phyloP scores from a whole-genome alignment of 2,113 vertebrate genomes.

The Pteronura brasiliensis region DNA sequence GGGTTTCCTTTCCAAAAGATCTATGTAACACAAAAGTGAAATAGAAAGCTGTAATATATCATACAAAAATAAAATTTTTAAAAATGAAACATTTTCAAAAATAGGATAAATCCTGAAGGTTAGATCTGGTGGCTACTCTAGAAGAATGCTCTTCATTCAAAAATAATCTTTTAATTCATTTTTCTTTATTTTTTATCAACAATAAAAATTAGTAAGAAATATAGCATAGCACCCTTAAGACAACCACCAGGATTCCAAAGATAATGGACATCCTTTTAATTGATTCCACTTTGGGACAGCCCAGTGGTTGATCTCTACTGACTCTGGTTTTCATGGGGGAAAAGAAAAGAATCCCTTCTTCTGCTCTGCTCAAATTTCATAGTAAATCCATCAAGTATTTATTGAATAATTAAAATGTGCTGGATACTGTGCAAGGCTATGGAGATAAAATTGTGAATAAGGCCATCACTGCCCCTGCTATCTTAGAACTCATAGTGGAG shows the following conservation, averaged over 20 bases:
- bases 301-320: background rate
- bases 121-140: background rate
- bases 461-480: background rate
- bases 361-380: background rate
- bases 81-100: background rate
- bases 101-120: background rate
- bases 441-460: background rate
- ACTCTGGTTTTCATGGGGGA: background rate
- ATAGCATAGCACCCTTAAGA: background rate
- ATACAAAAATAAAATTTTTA: background rate
- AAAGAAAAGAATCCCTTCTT: background rate
- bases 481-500: background rate
- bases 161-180: background rate
- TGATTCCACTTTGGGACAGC: background rate
- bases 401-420: background rate
- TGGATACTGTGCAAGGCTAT: background rate
- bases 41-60: background rate
- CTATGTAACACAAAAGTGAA: background rate
- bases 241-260: background rate
- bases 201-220: background rate
- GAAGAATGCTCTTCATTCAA: background rate
- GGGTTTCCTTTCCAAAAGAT: background rate
- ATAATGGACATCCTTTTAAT: background rate
- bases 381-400: background rate
- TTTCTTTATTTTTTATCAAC: background rate